A percentile compares a stretch with the other conserved stretches of the same genome.
Evolutionary conservation across 1,140 invertebrate species (phyloP).

Genomic region (Aphaenogaster rudis): DNA sequence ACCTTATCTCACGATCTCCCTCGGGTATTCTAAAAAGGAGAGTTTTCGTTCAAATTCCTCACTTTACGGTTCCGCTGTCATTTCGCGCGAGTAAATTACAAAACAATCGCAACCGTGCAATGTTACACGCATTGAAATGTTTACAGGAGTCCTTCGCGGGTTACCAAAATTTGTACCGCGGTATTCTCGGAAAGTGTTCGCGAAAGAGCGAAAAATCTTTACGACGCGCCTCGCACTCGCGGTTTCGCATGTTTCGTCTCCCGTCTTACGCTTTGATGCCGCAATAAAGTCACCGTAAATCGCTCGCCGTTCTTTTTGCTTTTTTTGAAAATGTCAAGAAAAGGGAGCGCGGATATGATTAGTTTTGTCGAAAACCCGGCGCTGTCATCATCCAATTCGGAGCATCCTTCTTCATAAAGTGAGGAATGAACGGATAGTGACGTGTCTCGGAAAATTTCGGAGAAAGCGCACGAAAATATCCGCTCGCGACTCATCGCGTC

Average conservation of each 20-base stretch:
- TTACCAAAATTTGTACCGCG: slow-evolving; percentile 30
- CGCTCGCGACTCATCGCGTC: slow-evolving; percentile 11
- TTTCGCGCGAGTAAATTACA: neutral
- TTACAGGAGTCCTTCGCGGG: slow-evolving; percentile 29
- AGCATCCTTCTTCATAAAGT: neutral
- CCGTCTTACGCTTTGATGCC: slow-evolving; percentile 12
- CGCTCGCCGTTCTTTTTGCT: neutral
- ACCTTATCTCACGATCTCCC: slow-evolving; percentile 3
- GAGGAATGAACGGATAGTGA: slow-evolving; percentile 33
- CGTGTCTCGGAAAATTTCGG: slow-evolving; percentile 54
- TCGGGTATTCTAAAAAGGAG: slow-evolving; percentile 20
- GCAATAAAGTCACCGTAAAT: slow-evolving; percentile 51
- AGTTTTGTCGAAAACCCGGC: slow-evolving; percentile 1
- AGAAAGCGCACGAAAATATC: slow-evolving; percentile 56
- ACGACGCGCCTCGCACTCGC: neutral
- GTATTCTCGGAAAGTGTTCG: slow-evolving; percentile 37
- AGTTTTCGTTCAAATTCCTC: slow-evolving; percentile 10
- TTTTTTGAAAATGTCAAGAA: neutral
- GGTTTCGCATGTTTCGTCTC: slow-evolving; percentile 10
- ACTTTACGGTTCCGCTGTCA: neutral
- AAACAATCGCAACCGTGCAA: neutral
- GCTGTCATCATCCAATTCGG: slow-evolving; percentile 21
- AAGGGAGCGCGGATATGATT: slow-evolving; percentile 28
- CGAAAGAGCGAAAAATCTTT: slow-evolving; percentile 41
- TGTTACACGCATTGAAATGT: neutral